Conservation (phyloP, 2,888 invertebrate species). For the Caenorhabditis doughertyi region DNA sequence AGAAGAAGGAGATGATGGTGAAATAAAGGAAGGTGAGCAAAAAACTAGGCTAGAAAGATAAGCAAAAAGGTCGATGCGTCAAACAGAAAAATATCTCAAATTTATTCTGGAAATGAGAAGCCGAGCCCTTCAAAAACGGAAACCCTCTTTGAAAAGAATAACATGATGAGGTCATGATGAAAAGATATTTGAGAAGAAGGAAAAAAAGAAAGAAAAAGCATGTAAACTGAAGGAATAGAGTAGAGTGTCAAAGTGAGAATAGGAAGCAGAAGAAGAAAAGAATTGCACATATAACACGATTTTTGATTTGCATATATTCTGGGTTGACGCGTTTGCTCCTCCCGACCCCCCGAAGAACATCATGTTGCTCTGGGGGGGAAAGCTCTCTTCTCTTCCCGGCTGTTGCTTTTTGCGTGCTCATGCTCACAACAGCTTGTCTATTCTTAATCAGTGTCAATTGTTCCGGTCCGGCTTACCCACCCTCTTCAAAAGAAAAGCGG, state of each 20-base stretch:
- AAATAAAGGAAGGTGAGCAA: slow-evolving; percentile 14
- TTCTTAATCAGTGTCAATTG: slow-evolving; percentile 63
- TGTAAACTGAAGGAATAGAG: background rate
- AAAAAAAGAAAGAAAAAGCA: slow-evolving; percentile 6
- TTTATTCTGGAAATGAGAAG: slow-evolving; percentile 1
- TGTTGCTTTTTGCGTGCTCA: slow-evolving; percentile 39
- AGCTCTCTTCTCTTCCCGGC: slow-evolving; percentile 34
- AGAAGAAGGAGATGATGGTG: slow-evolving; percentile 9
- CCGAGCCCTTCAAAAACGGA: background rate
- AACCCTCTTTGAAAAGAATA: slow-evolving; percentile 18
- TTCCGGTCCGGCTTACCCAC: slow-evolving; percentile 47
- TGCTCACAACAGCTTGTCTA: slow-evolving; percentile 42
- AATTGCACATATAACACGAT: slow-evolving; percentile 58
- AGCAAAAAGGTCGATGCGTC: background rate
- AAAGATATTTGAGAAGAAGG: background rate
- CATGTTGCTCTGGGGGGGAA: slow-evolving; percentile 41
- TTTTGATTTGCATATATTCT: slow-evolving; percentile 62
- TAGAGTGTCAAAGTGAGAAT: slow-evolving; percentile 11
- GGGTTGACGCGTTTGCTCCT: slow-evolving; percentile 2
- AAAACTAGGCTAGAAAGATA: background rate
- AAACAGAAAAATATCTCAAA: background rate
- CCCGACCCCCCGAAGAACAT: slow-evolving; percentile 37
- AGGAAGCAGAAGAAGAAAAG: slow-evolving; percentile 16
- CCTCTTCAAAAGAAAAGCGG: slow-evolving; percentile 16
- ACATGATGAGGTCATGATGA: slow-evolving; percentile 22